Percentiles rank a stretch among this genome's conserved stretches.
These are phyloP conservation scores for Bombyx mori DNA, from an alignment of 1,140 invertebrate species.

Conservation along the genomic window DNA sequence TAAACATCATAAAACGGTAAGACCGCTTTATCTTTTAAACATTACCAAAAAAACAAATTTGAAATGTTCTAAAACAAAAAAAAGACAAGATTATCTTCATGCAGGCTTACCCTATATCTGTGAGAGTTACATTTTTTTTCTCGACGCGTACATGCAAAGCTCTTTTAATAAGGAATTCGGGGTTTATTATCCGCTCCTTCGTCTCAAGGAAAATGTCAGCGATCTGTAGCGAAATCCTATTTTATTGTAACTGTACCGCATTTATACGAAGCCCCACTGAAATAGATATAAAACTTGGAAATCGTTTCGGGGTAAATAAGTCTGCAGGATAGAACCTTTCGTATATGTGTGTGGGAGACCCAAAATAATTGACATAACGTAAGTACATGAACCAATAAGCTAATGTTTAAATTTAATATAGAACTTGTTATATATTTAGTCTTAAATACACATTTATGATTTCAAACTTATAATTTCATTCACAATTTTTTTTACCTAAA, in stretches of 20 bases:
- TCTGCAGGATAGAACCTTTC: slow-evolving; percentile 36
- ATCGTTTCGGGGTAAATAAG: slow-evolving; percentile 63
- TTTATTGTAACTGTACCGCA: slow-evolving; percentile 66
- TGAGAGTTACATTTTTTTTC: background rate
- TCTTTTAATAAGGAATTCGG: slow-evolving; percentile 63
- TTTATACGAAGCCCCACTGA: slow-evolving; percentile 56
- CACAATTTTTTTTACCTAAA: background rate
- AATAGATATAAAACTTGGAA: slow-evolving; percentile 58
- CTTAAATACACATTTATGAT: too few relatives aligned
- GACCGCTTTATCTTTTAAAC: too few relatives aligned
- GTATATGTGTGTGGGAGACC: slow-evolving; percentile 30
- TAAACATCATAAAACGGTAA: too few relatives aligned
- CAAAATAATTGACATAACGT: too few relatives aligned
- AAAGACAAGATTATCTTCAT: too few relatives aligned
- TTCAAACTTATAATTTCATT: slow-evolving; percentile 1
- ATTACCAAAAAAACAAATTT: too few relatives aligned
- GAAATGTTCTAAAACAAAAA: too few relatives aligned
- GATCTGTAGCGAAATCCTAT: slow-evolving; percentile 63
- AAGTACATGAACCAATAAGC: too few relatives aligned
- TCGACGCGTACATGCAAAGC: slow-evolving; percentile 44
- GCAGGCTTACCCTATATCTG: background rate
- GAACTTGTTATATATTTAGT: too few relatives aligned
- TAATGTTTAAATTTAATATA: too few relatives aligned
- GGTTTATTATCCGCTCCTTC: slow-evolving; percentile 46
- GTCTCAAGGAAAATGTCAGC: slow-evolving; percentile 63